Conservation (phyloP, 2,113 vertebrate genomes). For the Ptyas mucosa region DNA sequence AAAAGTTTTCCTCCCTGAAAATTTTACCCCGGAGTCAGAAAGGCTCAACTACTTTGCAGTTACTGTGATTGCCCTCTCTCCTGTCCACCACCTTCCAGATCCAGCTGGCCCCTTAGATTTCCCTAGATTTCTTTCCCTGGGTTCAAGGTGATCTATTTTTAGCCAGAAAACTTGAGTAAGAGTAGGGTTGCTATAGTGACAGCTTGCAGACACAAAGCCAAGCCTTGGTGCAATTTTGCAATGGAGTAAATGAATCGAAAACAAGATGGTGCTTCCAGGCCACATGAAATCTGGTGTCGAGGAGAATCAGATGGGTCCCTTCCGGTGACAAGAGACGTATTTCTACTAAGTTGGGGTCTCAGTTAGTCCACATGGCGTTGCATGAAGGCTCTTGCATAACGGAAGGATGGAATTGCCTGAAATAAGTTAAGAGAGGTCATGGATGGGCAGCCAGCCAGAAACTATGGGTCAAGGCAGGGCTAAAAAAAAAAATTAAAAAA, state of each 20-base stretch:
- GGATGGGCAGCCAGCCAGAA: not conserved
- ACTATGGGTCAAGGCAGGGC: not conserved
- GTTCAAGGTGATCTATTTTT: conserved; percentile 76
- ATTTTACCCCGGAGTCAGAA: conserved; percentile 30
- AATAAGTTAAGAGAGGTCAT: not conserved
- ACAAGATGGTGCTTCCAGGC: not conserved
- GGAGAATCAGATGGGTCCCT: accelerated
- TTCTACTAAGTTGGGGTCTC: not conserved
- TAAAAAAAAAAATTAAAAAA: not conserved
- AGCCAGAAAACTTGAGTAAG: conserved; percentile 53
- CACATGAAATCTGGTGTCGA: not conserved
- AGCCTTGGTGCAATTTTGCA: conserved; percentile 31
- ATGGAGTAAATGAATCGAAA: conserved; percentile 18
- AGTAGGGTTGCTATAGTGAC: conserved; percentile 72
- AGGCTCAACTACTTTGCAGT: not conserved
- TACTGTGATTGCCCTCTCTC: conserved; percentile 14
- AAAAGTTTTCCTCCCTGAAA: not conserved
- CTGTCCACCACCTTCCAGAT: not conserved
- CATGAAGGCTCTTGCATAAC: not conserved
- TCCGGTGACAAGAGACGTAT: not conserved
- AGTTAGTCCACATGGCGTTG: not conserved
- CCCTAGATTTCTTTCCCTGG: conserved; percentile 48
- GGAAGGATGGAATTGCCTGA: not conserved
- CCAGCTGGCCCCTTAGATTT: conserved; percentile 42
- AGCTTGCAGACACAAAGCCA: conserved; percentile 58